Evolutionary conservation across 2,113 vertebrate genomes (phyloP).

Genomic region (Oophaga pumilio): DNA sequence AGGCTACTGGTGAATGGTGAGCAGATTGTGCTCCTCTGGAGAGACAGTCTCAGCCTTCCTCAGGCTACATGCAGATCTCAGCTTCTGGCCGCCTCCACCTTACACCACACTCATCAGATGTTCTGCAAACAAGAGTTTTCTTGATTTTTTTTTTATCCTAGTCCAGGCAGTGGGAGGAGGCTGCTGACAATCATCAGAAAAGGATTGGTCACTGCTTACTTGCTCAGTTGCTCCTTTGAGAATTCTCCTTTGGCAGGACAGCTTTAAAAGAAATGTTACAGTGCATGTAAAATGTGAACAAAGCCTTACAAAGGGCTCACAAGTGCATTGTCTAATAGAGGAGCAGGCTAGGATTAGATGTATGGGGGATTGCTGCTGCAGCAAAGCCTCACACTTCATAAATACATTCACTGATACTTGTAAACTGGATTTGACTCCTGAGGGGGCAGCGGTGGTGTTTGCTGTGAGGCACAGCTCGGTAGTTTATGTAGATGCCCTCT

Average conservation of each 20-base stretch:
- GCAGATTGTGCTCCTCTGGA: neutral
- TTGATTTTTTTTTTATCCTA: slow-evolving; percentile 71
- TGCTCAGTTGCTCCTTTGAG: slow-evolving; percentile 61
- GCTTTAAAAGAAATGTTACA: slow-evolving; percentile 57
- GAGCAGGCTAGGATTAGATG: neutral
- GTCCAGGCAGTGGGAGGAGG: slow-evolving; percentile 75
- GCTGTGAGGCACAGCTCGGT: neutral
- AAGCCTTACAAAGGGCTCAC: slow-evolving; percentile 46
- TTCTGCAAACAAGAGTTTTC: slow-evolving; percentile 65
- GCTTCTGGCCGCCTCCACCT: slow-evolving; percentile 11
- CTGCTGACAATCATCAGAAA: slow-evolving; percentile 65
- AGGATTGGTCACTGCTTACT: slow-evolving; percentile 71
- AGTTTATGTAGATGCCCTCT: neutral
- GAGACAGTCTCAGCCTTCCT: slow-evolving; percentile 29
- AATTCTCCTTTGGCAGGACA: slow-evolving; percentile 66
- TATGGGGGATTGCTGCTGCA: neutral
- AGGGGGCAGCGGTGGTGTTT: neutral
- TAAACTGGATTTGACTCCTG: slow-evolving; percentile 17
- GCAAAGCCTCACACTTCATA: slow-evolving; percentile 30
- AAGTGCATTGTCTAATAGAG: slow-evolving; percentile 45
- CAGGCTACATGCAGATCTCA: slow-evolving; percentile 53
- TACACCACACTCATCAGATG: slow-evolving; percentile 62
- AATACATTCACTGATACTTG: slow-evolving; percentile 6
- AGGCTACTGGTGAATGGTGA: neutral
- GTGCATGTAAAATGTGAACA: slow-evolving; percentile 56